phyloP scores from a whole-genome alignment of 1,140 invertebrate genomes.

The Oscheius sp. region DNA sequence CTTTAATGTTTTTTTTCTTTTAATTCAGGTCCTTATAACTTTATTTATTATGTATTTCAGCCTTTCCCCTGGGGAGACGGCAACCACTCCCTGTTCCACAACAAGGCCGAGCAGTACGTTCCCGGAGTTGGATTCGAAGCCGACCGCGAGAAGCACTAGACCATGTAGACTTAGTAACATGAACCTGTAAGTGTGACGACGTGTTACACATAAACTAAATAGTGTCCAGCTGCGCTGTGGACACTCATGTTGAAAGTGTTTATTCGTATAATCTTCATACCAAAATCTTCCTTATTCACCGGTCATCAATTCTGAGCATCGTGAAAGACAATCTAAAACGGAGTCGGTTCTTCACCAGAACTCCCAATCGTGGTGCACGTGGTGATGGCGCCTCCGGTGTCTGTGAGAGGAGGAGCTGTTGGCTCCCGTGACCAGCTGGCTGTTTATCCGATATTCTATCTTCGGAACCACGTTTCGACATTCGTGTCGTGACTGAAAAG shows the following conservation, averaged over 20 bases:
- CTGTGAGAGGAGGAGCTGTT: not conserved
- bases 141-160: slow-evolving; percentile 35
- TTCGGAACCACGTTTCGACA: slow-evolving; percentile 4
- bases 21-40: not conserved
- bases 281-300: not conserved
- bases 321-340: not conserved
- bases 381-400: not conserved
- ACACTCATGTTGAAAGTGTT: slow-evolving; percentile 1
- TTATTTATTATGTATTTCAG: slow-evolving; percentile 24
- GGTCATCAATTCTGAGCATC: not conserved
- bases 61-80: slow-evolving; percentile 48
- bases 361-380: not conserved
- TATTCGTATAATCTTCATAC: not conserved
- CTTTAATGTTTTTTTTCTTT: not conserved
- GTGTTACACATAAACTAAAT: not conserved
- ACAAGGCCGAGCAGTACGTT: slow-evolving; percentile 43
- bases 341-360: too few species aligned
- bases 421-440: not conserved
- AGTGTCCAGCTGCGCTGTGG: not conserved
- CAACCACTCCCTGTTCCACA: slow-evolving; percentile 46
- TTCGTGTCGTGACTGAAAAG: slow-evolving; percentile 17
- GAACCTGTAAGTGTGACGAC: not conserved
- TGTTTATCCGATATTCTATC: slow-evolving; percentile 12
- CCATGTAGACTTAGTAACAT: too few species aligned
- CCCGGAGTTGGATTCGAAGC: slow-evolving; percentile 45